These are phyloP conservation scores for Megatriorchis doriae DNA, from an alignment of 2,113 vertebrate species.

Conservation along the genomic window DNA sequence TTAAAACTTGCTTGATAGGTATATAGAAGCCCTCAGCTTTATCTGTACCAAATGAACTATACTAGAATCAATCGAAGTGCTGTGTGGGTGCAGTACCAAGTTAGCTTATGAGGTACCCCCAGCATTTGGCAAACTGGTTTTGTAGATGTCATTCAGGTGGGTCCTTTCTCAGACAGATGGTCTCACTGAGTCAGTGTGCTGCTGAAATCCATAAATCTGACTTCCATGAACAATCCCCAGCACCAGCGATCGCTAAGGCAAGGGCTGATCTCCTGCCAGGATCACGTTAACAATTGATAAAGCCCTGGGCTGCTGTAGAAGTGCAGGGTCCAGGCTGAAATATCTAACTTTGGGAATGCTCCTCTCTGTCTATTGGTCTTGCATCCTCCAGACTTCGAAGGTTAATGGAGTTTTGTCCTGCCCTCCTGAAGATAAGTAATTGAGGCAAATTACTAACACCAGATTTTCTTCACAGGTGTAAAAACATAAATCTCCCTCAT, in stretches of 20 bases:
- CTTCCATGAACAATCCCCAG: background rate
- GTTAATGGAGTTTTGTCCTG: background rate
- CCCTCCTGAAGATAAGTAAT: background rate
- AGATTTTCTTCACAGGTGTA: background rate
- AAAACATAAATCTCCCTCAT: background rate
- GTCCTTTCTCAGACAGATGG: background rate
- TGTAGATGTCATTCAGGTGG: background rate
- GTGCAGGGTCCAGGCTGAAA: background rate
- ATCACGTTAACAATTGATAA: background rate
- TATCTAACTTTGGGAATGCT: background rate
- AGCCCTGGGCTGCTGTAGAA: background rate
- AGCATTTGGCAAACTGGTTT: background rate
- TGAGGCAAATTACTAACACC: background rate
- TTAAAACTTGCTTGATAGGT: background rate
- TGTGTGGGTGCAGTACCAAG: background rate
- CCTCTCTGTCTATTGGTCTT: background rate
- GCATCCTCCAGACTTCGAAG: background rate
- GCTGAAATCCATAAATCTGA: background rate
- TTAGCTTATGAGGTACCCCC: background rate
- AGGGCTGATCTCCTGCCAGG: background rate
- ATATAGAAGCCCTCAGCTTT: background rate
- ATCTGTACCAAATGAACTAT: background rate
- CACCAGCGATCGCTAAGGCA: background rate
- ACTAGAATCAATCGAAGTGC: background rate
- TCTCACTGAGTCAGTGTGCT: background rate